phyloP scores from a whole-genome alignment of 1,140 invertebrate species.

The Penaeus indicus region DNA sequence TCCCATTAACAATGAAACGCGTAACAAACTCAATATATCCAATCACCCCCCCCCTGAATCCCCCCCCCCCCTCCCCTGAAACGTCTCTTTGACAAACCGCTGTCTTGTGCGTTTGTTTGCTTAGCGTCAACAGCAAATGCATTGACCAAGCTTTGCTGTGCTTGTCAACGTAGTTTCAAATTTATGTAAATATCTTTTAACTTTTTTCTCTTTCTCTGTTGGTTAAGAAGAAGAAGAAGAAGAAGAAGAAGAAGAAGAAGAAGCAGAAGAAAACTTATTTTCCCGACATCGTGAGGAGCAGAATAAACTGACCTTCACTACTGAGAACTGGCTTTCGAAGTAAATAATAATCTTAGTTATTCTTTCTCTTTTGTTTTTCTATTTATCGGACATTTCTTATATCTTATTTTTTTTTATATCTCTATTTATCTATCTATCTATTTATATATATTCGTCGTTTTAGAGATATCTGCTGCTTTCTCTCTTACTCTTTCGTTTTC shows the following conservation, averaged over 20 bases:
- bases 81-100: no score
- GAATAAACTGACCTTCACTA: background rate
- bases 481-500: background rate
- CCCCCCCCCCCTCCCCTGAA: no score
- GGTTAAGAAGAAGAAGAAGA: background rate
- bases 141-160: no score
- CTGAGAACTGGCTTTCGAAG: no score
- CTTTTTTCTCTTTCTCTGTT: no score
- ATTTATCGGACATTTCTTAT: no score
- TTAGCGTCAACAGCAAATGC: no score
- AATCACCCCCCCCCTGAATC: background rate
- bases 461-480: background rate
- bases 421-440: background rate
- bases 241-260: constrained; percentile 33
- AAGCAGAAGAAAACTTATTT: background rate
- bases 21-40: background rate
- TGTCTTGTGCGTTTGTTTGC: no score
- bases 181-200: no score
- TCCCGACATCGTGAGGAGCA: background rate
- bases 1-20: background rate
- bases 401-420: background rate
- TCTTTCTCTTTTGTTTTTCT: background rate
- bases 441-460: background rate
- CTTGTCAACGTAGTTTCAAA: no score
- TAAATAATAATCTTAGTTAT: no score